A percentile compares a stretch with the other conserved stretches of the same genome.
Conservation (phyloP, 2,888 invertebrate species). For the Brachypterus glaber region DNA sequence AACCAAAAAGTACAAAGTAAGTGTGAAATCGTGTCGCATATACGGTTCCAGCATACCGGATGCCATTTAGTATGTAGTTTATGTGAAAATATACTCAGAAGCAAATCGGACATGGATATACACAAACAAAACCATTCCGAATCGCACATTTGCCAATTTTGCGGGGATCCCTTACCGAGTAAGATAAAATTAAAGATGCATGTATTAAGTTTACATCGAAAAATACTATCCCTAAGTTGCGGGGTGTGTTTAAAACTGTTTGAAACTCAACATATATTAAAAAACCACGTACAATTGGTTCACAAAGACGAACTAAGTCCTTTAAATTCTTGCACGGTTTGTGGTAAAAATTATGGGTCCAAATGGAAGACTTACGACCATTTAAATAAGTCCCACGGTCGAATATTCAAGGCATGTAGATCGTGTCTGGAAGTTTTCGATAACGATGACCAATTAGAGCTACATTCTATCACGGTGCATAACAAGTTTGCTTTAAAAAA, state of each 20-base stretch:
- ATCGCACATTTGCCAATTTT: conserved; percentile 49
- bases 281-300: conserved; percentile 45
- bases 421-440: conserved; percentile 51
- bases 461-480: conserved; percentile 42
- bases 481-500: conserved; percentile 15
- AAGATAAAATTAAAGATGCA: conserved; percentile 52
- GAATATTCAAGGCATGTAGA: conserved; percentile 49
- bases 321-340: conserved; percentile 48
- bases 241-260: conserved; percentile 49
- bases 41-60: conserved; percentile 46
- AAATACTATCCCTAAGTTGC: conserved; percentile 48
- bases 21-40: conserved; percentile 49
- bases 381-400: conserved; percentile 49
- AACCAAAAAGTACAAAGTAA: conserved; percentile 46
- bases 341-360: conserved; percentile 50
- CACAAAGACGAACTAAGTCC: conserved; percentile 43
- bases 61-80: conserved; percentile 45
- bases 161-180: conserved; percentile 48
- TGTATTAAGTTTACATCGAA: conserved; percentile 46
- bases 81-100: conserved; percentile 47
- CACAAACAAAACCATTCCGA: conserved; percentile 46
- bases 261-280: conserved; percentile 46
- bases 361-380: conserved; percentile 53
- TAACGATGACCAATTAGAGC: conserved; percentile 42
- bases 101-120: conserved; percentile 42